Percentiles rank a stretch among this genome's conserved stretches.
phyloP scores from a whole-genome alignment of 2,888 invertebrate genomes.

The Nymphalis c-album region DNA sequence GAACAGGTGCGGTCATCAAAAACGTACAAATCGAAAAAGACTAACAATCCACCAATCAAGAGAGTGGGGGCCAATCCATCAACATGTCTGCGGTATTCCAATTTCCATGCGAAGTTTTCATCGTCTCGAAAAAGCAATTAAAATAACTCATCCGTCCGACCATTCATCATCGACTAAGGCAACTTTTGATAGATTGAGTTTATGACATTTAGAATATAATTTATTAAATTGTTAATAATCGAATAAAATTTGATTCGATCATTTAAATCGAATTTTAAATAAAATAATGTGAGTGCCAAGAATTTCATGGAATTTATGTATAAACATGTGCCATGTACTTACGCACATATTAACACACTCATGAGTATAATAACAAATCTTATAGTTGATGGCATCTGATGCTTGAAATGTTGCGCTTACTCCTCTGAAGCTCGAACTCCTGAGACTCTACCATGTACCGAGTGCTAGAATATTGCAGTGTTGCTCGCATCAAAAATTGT shows the following conservation, averaged over 20 bases:
- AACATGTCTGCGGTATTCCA: slow-evolving; percentile 56
- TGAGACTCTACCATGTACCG: too few species aligned
- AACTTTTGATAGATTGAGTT: slow-evolving; percentile 36
- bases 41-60: slow-evolving; percentile 63
- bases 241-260: slow-evolving; percentile 5
- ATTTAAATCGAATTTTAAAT: background rate
- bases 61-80: slow-evolving; percentile 64
- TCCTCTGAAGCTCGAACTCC: too few species aligned
- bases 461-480: too few species aligned
- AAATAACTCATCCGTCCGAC: slow-evolving; percentile 47
- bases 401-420: too few species aligned
- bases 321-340: too few species aligned
- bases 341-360: too few species aligned
- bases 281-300: too few species aligned
- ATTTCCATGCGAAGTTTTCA: slow-evolving; percentile 57
- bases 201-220: slow-evolving; percentile 33
- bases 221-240: slow-evolving; percentile 17
- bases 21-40: slow-evolving; percentile 32
- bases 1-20: slow-evolving; percentile 11
- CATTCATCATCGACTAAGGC: slow-evolving; percentile 47
- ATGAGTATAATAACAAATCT: too few species aligned
- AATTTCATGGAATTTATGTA: too few species aligned
- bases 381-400: too few species aligned
- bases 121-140: slow-evolving; percentile 53
- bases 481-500: too few species aligned